A percentile compares a stretch with the other conserved stretches of the same genome.
Conservation (phyloP, 2,888 invertebrate species). For the Calephelis perditalis region DNA sequence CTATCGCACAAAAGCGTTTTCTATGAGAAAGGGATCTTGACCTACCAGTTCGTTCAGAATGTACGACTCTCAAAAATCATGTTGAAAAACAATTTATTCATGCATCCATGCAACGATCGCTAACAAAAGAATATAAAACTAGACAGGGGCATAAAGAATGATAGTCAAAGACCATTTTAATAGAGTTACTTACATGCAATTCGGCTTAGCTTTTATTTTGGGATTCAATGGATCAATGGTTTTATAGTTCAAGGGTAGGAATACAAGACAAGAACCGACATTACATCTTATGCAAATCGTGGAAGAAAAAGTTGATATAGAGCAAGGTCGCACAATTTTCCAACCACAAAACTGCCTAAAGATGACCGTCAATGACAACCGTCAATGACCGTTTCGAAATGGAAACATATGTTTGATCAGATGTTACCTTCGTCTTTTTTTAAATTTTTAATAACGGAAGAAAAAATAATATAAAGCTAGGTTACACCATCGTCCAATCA, state of each 20-base stretch:
- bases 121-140: constrained; percentile 75
- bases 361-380: no score
- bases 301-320: background rate
- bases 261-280: constrained; percentile 11
- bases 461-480: no score
- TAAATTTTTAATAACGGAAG: no score
- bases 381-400: no score
- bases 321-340: background rate
- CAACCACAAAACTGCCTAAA: no score
- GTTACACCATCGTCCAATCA: no score
- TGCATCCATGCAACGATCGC: constrained; percentile 67
- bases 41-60: constrained; percentile 73
- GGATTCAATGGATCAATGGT: constrained; percentile 44
- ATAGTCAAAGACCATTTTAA: constrained; percentile 71
- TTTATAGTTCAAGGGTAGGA: constrained; percentile 30
- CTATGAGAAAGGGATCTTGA: constrained; percentile 78
- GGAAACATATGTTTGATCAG: no score
- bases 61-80: constrained; percentile 57
- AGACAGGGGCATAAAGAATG: constrained; percentile 75
- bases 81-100: constrained; percentile 72
- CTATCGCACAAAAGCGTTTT: constrained; percentile 68
- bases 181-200: constrained; percentile 71
- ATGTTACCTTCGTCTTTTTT: no score
- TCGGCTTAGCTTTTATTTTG: constrained; percentile 53
- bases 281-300: constrained; percentile 10